These are phyloP conservation scores for Turritopsis dohrnii DNA, from an alignment of 30 jellyfish, hydroid and myxozoan species.

Conservation along the genomic window DNA sequence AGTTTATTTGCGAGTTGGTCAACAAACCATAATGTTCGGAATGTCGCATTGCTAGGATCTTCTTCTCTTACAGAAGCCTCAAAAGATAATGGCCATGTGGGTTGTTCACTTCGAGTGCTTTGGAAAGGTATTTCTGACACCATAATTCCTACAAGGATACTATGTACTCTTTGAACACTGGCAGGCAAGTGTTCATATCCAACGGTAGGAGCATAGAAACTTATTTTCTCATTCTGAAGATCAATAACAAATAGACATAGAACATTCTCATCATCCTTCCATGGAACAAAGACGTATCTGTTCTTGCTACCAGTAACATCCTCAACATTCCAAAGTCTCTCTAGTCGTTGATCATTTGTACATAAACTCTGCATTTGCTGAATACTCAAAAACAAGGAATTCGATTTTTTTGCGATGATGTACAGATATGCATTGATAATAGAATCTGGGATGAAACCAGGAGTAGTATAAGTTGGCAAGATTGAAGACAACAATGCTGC, in stretches of 20 bases:
- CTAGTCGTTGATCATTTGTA: not conserved
- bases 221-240: constrained; percentile 18
- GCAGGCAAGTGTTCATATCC: not conserved
- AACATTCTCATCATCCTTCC: constrained; percentile 9
- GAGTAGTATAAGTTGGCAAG: constrained; percentile 21
- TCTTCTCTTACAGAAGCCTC: not conserved
- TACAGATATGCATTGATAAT: constrained; percentile 23
- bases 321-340: constrained; percentile 21
- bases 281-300: constrained; percentile 9
- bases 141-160: constrained; percentile 26
- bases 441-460: constrained; percentile 9
- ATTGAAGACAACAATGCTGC: not conserved
- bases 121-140: constrained; percentile 12
- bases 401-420: not conserved
- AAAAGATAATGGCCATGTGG: constrained; percentile 17
- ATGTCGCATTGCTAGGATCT: not conserved
- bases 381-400: not conserved
- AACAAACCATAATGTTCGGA: constrained; percentile 21
- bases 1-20: not conserved
- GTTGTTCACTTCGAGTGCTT: constrained; percentile 3
- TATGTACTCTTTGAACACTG: constrained; percentile 8
- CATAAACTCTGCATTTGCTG: constrained; percentile 22
- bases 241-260: constrained; percentile 17
- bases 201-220: not conserved
- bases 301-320: constrained; percentile 19